Evolutionary conservation across 2,797 vertebrate species (phyloP), one percentile per base, ranked within the genome.

Genomic region (Clarias laeviceps): DNA sequence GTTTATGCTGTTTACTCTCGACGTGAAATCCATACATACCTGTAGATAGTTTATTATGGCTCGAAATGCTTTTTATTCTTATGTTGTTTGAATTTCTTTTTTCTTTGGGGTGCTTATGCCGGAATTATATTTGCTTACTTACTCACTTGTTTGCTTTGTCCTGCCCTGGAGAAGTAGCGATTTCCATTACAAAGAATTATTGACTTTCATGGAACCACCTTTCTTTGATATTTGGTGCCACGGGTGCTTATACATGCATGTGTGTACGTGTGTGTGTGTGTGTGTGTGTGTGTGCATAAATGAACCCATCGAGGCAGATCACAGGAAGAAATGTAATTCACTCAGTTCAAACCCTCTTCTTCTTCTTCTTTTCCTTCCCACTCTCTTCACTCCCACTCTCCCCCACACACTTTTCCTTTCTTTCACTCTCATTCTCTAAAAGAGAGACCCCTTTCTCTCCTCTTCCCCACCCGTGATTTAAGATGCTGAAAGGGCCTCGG

Each of bases 121-220:
- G 50, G 54, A 54, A 20, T 62, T 79, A 15, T 79, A 40, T 80
- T 64, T 64, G 37, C 24, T 20, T 29, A 29, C 65, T 40, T 62
- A 1, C 24, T 72, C 20, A 62, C 56, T 66, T 66, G 61, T 80
- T 65, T 65, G 61, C 22, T 64, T 64, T 80, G 9, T 66, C 5
- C 6, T 64, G 59, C 34, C 27, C 24, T 65, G 24, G 34, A 65
- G 59, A 82, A 82, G 84, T 50, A 27, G 11, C 2, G 84, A 95
- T 96, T 95, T 94, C 93, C 95, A 95, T 95, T 88, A 94, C 92
- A 95, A 95, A 95, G 91, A 93, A 94, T 95, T 94, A 94, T 94
- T 96, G 94, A 96, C 95, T 96, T 95, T 93, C 92, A 95, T 94
- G 94, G 93, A 92, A 92, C 92, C 90, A 64, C 86, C 83, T 88